Percentiles rank a stretch among this genome's conserved stretches.
Evolutionary conservation across 2,888 invertebrate species (phyloP).

Genomic region (Synergus laeviventris): DNA sequence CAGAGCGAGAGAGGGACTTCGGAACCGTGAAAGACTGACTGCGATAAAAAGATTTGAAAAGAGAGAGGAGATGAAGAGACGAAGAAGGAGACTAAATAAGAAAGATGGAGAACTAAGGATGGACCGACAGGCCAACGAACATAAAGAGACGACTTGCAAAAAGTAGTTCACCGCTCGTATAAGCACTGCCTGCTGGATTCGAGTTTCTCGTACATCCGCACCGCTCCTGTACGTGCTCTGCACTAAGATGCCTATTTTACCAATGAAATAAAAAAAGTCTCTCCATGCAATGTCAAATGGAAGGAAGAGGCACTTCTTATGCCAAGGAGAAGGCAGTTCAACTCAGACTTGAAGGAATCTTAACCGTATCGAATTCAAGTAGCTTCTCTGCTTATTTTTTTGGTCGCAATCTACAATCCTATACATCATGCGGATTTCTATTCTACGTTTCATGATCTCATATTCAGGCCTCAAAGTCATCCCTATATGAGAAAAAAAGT

Average conservation of each 20-base stretch:
- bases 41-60: slow-evolving; percentile 33
- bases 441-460: neutral
- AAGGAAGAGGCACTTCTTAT: slow-evolving; percentile 51
- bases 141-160: slow-evolving; percentile 67
- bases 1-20: slow-evolving; percentile 42
- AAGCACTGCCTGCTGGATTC: slow-evolving; percentile 57
- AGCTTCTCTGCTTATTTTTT: slow-evolving; percentile 25
- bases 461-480: too few species aligned
- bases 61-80: slow-evolving; percentile 25
- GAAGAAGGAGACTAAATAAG: slow-evolving; percentile 42
- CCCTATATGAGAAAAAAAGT: too few species aligned
- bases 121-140: slow-evolving; percentile 55
- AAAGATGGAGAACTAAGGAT: slow-evolving; percentile 44
- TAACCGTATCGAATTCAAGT: slow-evolving; percentile 26
- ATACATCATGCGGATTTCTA: neutral
- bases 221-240: slow-evolving; percentile 51
- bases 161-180: slow-evolving; percentile 70
- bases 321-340: slow-evolving; percentile 38
- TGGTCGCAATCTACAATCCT: neutral
- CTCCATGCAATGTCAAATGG: slow-evolving; percentile 50
- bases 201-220: slow-evolving; percentile 54
- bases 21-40: slow-evolving; percentile 46
- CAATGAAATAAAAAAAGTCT: slow-evolving; percentile 49
- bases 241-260: slow-evolving; percentile 54
- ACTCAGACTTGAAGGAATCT: slow-evolving; percentile 3